Evolutionary conservation across 2,113 vertebrate species (phyloP), one percentile per base, ranked within the genome.

Genomic region (Cyprinodon brontotheroides): DNA sequence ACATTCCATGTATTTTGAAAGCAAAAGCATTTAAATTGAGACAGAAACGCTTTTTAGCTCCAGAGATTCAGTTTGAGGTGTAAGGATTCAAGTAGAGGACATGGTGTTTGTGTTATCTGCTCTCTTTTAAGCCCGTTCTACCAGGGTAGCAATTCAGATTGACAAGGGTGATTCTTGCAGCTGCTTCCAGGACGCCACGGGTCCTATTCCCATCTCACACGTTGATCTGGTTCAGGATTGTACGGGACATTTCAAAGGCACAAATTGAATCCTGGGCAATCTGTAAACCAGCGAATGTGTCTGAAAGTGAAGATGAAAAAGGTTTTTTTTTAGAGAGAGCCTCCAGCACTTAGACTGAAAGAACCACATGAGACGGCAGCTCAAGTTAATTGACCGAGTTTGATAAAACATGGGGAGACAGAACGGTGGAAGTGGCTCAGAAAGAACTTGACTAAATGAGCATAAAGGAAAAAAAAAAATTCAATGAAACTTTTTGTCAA

Each of bases 261-360:
- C 90, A 94, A 92, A 95, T 93, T 92, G 91, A 93, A 93, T 93
- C 78, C 79, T 22, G 74, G 78, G 81, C 88, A 88, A 91, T 93
- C 91, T 93, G 87, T 91, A 86, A 91, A 90, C 87, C 10, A 74
- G 71, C 65, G 83, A 91, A 88, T 73, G 86, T 78, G 82, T 85
- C 80, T 83, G 83, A 84, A 83, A 86, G 86, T 74, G 70, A 72
- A 80, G 86, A 87, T 82, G 72, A 82, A 78, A 85, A 81, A 72
- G 22, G 68, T 61, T 68, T 70, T 87, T 91, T 87, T 68, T 29
- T 29, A 29, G 29, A 29, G 75, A 65, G 85, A 75, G 75, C 62
- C 7, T 29, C 47, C n/a, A 61, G 43, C 48, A 64, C 15, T 3
- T 69, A 68, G 70, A 80, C 69, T 74, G 65, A 74, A 69, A 86